Percentiles rank a stretch among this genome's conserved stretches.
Conservation (phyloP, 2,113 vertebrate species). For the Haplochromis vanheusdeni region DNA sequence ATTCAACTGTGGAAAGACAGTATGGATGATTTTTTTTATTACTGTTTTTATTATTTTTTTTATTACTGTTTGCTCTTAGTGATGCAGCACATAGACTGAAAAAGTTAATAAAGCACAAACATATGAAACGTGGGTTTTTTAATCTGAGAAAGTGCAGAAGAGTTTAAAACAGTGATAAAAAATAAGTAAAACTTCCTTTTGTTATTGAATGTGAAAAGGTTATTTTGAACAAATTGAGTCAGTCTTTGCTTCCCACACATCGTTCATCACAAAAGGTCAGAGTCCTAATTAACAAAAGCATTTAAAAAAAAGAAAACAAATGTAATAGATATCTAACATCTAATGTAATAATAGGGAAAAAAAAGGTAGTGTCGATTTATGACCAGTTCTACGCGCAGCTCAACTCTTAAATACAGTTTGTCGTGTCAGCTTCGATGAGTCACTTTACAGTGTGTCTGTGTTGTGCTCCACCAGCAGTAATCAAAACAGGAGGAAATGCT, state of each 20-base stretch:
- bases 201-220: not conserved
- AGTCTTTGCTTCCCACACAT: not conserved
- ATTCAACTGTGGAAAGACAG: not conserved
- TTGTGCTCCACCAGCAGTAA: not conserved
- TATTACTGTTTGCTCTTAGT: not conserved
- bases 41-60: not conserved
- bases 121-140: not conserved
- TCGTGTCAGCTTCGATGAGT: not conserved
- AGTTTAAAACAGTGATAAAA: not conserved
- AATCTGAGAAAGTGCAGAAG: not conserved
- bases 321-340: not conserved
- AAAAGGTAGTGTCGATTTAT: not conserved
- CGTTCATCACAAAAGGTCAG: not conserved
- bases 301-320: not conserved
- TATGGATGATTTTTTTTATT: not conserved
- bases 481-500: slow-evolving; percentile 44
- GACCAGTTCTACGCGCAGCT: not conserved
- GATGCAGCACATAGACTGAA: not conserved
- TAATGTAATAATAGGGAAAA: not conserved
- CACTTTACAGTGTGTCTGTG: not conserved
- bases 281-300: not conserved
- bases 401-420: not conserved
- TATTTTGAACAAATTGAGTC: not conserved
- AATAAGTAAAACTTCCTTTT: not conserved
- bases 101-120: not conserved